Evolutionary conservation across 2,113 vertebrate species (phyloP), one percentile per base, ranked within the genome.

Genomic region (Azemiops feae): DNA sequence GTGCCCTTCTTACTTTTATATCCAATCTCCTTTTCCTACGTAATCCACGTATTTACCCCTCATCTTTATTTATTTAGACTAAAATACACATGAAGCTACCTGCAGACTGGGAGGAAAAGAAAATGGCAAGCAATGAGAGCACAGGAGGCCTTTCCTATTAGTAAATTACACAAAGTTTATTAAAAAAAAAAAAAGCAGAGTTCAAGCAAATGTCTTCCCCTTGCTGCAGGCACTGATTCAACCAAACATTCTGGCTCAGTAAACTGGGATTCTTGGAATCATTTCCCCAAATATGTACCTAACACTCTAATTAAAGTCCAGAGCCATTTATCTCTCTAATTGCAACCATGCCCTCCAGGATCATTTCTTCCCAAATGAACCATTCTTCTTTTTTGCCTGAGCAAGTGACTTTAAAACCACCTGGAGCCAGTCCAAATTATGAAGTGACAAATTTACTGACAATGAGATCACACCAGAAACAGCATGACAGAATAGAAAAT

Each of bases 311-410:
- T 99, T 99, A 99, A 99, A 98, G 98, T 97, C 94, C 90, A 96
- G 93, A 96, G 98, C 97, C 98, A 98, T 99, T 98, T 97, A 98
- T 99, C 98, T 99, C 98, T 97, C 98, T 99, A 99, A 99, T 98
- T 99, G 98, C 98, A 98, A 97, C 97, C 98, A 95, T 98, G 98
- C 97, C 98, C 98, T 98, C 98, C 96, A 98, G 98, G 98, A 98
- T 98, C 97, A 98, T 98, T 98, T 97, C 95, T 97, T 98, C 98
- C 97, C 97, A 97, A 98, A 97, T 96, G 98, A 95, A 96, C 97
- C 95, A 97, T 98, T 98, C 96, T 97, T 98, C 96, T 97, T 97
- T 89, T 85, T 96, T 95, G 96, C 95, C 95, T 3, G 94, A 97
- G 95, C 96, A 95, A 98, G 97, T 97, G 96, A 96, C 97, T 97